These are phyloP conservation scores for Homalodisca vitripennis DNA, from an alignment of 1,140 invertebrate species.

Conservation along the genomic window DNA sequence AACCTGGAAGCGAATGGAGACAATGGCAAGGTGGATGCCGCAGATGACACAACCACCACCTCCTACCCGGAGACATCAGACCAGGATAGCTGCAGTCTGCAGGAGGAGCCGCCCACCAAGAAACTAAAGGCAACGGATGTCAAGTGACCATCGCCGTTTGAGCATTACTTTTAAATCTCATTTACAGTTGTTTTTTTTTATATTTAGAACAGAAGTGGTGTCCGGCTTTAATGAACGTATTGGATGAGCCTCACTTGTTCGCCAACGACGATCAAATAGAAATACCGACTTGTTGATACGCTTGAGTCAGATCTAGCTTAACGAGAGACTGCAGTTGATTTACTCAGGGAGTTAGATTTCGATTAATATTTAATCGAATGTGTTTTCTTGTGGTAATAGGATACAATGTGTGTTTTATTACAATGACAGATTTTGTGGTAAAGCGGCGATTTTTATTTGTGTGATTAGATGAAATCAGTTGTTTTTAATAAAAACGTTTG, in stretches of 20 bases:
- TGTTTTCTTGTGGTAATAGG: too few species aligned
- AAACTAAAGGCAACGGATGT: conserved; percentile 34
- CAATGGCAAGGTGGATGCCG: conserved; percentile 12
- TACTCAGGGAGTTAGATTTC: too few species aligned
- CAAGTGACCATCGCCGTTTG: conserved; percentile 31
- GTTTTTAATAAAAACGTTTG: too few species aligned
- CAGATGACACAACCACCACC: conserved; percentile 35
- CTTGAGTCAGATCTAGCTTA: too few species aligned
- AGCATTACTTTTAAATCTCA: conserved; percentile 28
- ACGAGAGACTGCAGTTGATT: too few species aligned
- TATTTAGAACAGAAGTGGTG: conserved; percentile 8
- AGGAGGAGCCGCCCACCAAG: conserved; percentile 35
- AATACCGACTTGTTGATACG: too few species aligned
- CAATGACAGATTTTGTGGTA: too few species aligned
- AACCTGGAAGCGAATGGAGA: conserved; percentile 34
- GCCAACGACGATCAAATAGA: too few species aligned
- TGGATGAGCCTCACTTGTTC: not conserved
- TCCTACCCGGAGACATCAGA: conserved; percentile 33
- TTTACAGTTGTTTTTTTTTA: conserved; percentile 25
- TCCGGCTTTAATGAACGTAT: not conserved
- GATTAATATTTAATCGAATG: too few species aligned
- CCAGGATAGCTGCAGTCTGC: conserved; percentile 27
- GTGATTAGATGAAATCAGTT: too few species aligned
- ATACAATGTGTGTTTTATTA: too few species aligned
- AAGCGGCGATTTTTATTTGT: too few species aligned